phyloP scores from a whole-genome alignment of 30 jellyfish, hydroid and myxozoan genomes.

The Aurelia coerulea region DNA sequence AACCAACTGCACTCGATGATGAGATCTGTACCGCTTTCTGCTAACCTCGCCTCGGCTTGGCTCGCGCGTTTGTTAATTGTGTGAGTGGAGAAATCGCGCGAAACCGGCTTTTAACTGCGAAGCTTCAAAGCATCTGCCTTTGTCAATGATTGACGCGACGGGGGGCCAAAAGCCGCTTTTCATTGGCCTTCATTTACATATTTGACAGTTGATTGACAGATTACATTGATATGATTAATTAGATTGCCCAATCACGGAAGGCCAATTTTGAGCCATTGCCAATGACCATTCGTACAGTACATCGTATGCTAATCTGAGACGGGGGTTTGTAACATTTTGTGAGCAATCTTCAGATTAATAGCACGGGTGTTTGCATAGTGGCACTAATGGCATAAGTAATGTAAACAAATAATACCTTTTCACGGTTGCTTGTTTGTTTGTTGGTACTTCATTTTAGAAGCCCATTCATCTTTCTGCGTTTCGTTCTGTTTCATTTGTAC shows the following conservation, averaged over 20 bases:
- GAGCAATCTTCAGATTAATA: not conserved
- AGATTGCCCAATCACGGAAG: conserved; percentile 87
- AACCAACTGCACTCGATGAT: no score
- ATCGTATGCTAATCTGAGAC: conserved; percentile 4
- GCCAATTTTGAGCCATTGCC: conserved; percentile 54
- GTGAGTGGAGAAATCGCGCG: conserved; percentile 75
- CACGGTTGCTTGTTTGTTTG: no score
- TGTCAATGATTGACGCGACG: conserved; percentile 72
- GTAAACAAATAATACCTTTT: no score
- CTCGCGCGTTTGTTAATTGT: conserved; percentile 34
- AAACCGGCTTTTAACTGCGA: conserved; percentile 65
- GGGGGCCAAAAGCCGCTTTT: conserved; percentile 86
- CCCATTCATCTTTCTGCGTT: no score
- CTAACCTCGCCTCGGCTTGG: not conserved
- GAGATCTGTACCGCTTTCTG: not conserved
- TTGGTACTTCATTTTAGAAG: no score
- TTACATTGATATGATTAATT: conserved; percentile 76
- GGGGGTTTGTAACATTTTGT: conserved; percentile 27
- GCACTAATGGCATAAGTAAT: no score
- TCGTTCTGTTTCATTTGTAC: no score
- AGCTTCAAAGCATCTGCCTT: conserved; percentile 61
- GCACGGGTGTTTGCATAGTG: conserved; percentile 34
- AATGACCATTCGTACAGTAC: conserved; percentile 38
- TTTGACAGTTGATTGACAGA: conserved; percentile 90
- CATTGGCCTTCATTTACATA: conserved; percentile 84